Conservation (phyloP, 2,113 vertebrate genomes). For the Pithys albifrons region DNA sequence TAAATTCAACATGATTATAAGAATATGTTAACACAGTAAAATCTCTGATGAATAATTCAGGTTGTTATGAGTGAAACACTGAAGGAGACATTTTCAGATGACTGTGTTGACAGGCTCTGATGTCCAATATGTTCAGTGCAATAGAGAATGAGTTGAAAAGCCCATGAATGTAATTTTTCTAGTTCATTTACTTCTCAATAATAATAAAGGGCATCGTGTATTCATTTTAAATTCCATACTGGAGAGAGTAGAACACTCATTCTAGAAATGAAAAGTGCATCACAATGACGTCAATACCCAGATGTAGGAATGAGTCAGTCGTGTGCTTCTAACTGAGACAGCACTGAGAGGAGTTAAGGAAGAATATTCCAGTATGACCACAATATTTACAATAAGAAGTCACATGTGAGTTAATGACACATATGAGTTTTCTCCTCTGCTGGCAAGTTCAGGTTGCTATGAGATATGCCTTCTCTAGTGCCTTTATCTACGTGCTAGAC, state of each 20-base stretch:
- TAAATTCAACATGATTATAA: constrained; percentile 28
- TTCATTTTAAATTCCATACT: constrained; percentile 22
- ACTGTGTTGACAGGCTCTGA: constrained; percentile 55
- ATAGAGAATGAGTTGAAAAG: constrained; percentile 35
- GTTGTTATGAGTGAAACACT: neutral
- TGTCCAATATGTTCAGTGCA: constrained; percentile 50
- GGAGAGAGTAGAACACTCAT: constrained; percentile 13
- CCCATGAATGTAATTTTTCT: constrained; percentile 13
- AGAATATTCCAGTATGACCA: neutral
- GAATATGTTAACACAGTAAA: constrained; percentile 54
- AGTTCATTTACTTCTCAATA: constrained; percentile 39
- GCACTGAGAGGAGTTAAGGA: neutral
- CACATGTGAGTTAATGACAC: neutral
- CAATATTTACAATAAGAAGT: neutral
- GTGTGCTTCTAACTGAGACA: neutral
- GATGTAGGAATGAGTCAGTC: constrained; percentile 42
- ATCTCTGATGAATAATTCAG: constrained; percentile 55
- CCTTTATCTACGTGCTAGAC: neutral
- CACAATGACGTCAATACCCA: constrained; percentile 34
- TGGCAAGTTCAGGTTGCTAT: neutral
- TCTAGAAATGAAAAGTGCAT: constrained; percentile 35
- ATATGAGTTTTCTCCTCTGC: neutral
- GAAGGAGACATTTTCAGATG: constrained; percentile 43
- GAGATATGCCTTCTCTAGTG: neutral
- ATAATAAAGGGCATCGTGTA: neutral